Percentiles rank a stretch among this genome's conserved stretches.
These are phyloP conservation scores for Glaucidium brasilianum DNA, from an alignment of 2,113 vertebrate species.

Conservation along the genomic window DNA sequence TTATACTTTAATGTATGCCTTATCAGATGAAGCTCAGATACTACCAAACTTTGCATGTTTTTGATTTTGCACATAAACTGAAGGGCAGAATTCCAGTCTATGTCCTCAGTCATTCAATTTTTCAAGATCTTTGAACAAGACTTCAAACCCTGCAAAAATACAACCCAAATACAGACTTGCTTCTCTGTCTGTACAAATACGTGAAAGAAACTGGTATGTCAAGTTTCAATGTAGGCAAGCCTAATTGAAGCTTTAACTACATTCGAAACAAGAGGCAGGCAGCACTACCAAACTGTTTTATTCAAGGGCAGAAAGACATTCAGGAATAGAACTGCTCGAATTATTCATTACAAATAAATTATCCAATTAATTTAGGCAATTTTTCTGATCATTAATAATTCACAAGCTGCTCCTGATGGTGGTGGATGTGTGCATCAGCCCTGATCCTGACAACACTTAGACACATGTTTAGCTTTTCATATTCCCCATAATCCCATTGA, in stretches of 20 bases:
- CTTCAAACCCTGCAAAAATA: slow-evolving; percentile 82
- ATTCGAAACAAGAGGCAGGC: slow-evolving; percentile 69
- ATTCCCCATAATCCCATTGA: slow-evolving; percentile 14
- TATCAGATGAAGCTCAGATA: slow-evolving; percentile 76
- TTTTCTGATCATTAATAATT: slow-evolving; percentile 62
- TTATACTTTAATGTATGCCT: slow-evolving; percentile 77
- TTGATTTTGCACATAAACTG: slow-evolving; percentile 82
- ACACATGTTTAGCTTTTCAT: slow-evolving; percentile 24
- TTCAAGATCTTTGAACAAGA: slow-evolving; percentile 80
- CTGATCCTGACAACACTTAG: slow-evolving; percentile 32
- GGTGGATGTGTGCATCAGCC: neutral
- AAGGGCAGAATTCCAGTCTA: slow-evolving; percentile 81
- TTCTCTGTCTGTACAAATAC: slow-evolving; percentile 78
- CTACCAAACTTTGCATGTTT: slow-evolving; percentile 83
- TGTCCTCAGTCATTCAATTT: slow-evolving; percentile 80
- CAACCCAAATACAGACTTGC: slow-evolving; percentile 77
- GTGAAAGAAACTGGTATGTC: slow-evolving; percentile 76
- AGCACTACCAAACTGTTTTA: slow-evolving; percentile 55
- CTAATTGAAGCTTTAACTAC: slow-evolving; percentile 79
- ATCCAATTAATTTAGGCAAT: slow-evolving; percentile 61
- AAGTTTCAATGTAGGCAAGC: slow-evolving; percentile 67
- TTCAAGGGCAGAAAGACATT: slow-evolving; percentile 74
- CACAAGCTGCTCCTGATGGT: slow-evolving; percentile 7
- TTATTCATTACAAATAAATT: slow-evolving; percentile 67
- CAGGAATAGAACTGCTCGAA: slow-evolving; percentile 28